Conservation (phyloP, 2,113 vertebrate species). For the Erythrocebus patas region DNA sequence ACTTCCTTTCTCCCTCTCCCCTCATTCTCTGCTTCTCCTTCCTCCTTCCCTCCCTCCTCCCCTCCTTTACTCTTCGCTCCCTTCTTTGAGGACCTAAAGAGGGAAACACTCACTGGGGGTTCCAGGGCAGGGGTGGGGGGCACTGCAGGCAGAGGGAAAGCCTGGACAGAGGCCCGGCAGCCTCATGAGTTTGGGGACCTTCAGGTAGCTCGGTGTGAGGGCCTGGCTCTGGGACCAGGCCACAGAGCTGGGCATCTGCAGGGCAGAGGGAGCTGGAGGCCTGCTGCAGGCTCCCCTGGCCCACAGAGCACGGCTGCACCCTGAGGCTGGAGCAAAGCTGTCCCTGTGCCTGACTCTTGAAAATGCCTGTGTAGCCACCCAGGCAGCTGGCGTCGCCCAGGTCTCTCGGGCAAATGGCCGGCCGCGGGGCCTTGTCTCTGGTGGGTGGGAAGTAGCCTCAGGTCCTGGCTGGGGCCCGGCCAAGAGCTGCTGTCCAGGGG, state of each 20-base stretch:
- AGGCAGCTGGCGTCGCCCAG: accelerated
- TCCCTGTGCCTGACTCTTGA: background rate
- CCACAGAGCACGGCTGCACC: background rate
- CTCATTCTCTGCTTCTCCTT: no score
- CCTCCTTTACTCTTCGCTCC: no score
- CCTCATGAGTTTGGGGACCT: background rate
- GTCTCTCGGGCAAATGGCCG: background rate
- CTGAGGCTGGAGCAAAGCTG: background rate
- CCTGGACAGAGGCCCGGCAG: no score
- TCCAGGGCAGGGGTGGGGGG: background rate
- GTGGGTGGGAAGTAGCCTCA: accelerated
- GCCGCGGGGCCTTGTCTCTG: accelerated
- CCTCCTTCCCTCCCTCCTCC: background rate
- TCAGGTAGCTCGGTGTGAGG: background rate
- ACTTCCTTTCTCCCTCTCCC: no score
- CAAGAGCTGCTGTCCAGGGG: background rate
- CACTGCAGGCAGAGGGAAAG: accelerated
- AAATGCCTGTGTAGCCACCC: background rate
- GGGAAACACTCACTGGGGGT: no score
- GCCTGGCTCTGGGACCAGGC: accelerated
- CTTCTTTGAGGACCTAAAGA: background rate
- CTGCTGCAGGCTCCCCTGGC: background rate
- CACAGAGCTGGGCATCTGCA: accelerated
- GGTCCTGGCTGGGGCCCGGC: background rate
- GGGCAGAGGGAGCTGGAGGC: accelerated